A percentile compares a stretch with the other conserved stretches of the same genome.
Conservation (phyloP, 2,797 vertebrate species). For the Takifugu rubripes region DNA sequence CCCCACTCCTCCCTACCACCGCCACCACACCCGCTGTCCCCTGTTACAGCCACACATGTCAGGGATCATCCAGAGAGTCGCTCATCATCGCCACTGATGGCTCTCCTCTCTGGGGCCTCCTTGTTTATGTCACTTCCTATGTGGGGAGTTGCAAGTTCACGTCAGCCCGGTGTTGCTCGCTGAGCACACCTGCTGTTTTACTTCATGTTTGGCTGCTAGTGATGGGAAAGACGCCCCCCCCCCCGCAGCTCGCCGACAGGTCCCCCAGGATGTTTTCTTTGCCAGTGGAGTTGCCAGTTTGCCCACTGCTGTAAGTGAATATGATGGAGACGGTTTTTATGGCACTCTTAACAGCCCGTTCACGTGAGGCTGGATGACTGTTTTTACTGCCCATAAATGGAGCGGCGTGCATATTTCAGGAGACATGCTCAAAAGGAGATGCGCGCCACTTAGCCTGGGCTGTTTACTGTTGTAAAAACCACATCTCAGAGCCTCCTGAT, state of each 20-base stretch:
- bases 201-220: constrained; percentile 67
- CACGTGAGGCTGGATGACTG: constrained; percentile 60
- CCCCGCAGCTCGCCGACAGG: constrained; percentile 10
- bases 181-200: constrained; percentile 65
- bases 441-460: constrained; percentile 53
- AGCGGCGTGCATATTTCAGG: constrained; percentile 67
- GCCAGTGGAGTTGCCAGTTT: constrained; percentile 49
- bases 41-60: constrained; percentile 75
- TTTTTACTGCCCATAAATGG: constrained; percentile 78
- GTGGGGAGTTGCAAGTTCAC: constrained; percentile 76
- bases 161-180: constrained; percentile 61
- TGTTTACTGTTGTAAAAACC: constrained; percentile 65
- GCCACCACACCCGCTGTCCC: constrained; percentile 36
- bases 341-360: constrained; percentile 69
- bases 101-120: constrained; percentile 79
- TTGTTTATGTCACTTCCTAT: constrained; percentile 88
- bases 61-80: constrained; percentile 81
- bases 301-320: constrained; percentile 60
- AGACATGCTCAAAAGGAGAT: constrained; percentile 56
- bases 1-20: too few relatives aligned
- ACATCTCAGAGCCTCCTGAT: constrained; percentile 54
- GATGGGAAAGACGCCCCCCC: constrained; percentile 38
- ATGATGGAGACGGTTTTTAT: constrained; percentile 68
- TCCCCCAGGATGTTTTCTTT: constrained; percentile 65
- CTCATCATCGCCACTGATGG: constrained; percentile 86